These are phyloP conservation scores for Carassius auratus DNA, from an alignment of 2,113 vertebrate species.

Conservation along the genomic window DNA sequence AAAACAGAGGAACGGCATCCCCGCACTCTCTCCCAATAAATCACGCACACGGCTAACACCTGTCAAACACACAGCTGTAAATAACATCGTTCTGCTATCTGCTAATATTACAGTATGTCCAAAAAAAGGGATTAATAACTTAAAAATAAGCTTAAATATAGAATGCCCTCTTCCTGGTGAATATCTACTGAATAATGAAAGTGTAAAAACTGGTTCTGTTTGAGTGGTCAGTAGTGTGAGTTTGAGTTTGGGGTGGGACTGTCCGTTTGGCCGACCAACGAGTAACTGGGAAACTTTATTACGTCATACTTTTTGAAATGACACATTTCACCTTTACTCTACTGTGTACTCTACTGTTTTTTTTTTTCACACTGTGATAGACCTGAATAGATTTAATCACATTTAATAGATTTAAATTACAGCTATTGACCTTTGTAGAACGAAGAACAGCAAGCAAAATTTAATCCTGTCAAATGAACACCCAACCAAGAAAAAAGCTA, in stretches of 20 bases:
- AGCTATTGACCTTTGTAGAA: neutral
- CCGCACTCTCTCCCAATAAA: constrained; percentile 82
- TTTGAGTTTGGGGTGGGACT: neutral
- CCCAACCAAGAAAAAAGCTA: neutral
- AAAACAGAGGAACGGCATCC: constrained; percentile 86
- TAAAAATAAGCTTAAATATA: neutral
- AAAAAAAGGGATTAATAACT: neutral
- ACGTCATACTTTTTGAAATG: constrained; percentile 11
- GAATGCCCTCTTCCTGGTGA: neutral
- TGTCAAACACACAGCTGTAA: constrained; percentile 59
- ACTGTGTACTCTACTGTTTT: no score
- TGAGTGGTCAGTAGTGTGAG: neutral
- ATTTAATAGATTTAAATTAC: constrained; percentile 1
- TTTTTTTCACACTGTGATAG: neutral
- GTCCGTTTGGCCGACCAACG: neutral
- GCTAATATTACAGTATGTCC: neutral
- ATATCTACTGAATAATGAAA: neutral
- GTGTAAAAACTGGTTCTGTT: neutral
- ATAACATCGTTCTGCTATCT: neutral
- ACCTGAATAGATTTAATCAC: neutral
- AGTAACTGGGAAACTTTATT: neutral
- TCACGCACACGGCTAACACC: constrained; percentile 84
- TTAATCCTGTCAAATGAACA: neutral
- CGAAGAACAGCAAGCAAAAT: neutral
- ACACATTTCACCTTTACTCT: neutral